Evolutionary conservation across 2,888 invertebrate genomes (phyloP).

Genomic region (Tipula vernalis): DNA sequence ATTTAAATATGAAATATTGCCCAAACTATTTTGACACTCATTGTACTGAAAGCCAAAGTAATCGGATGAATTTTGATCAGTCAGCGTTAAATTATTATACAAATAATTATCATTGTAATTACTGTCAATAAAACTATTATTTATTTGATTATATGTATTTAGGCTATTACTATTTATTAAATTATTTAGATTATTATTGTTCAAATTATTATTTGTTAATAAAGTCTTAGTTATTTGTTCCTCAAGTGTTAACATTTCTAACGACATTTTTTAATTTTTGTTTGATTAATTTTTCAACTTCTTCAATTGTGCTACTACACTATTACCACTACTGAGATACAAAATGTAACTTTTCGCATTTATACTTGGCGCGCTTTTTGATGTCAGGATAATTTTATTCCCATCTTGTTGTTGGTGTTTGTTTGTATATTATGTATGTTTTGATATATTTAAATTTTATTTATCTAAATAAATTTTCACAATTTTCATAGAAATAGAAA

Average conservation of each 20-base stretch:
- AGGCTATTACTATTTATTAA: neutral
- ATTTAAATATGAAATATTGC: conserved; percentile 31
- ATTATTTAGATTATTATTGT: neutral
- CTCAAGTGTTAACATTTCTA: conserved; percentile 10
- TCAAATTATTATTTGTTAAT: neutral
- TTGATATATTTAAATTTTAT: neutral
- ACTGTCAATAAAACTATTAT: neutral
- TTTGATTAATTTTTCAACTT: neutral
- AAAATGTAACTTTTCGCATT: neutral
- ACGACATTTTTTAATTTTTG: neutral
- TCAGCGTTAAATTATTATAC: neutral
- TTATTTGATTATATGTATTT: neutral
- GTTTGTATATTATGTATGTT: neutral
- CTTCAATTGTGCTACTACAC: neutral
- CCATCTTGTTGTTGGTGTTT: neutral
- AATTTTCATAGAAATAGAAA: neutral
- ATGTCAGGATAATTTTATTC: neutral
- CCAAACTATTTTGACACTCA: conserved; percentile 22
- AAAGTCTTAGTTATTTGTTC: neutral
- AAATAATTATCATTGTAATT: neutral
- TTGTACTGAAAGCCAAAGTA: conserved; percentile 16
- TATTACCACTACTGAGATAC: neutral
- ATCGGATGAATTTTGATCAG: conserved; percentile 6
- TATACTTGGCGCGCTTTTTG: neutral
- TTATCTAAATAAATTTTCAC: neutral